Percentiles rank a stretch among this genome's conserved stretches.
These are phyloP conservation scores for Dynastes grantii DNA, from an alignment of 2,888 invertebrate genomes.

Conservation along the genomic window DNA sequence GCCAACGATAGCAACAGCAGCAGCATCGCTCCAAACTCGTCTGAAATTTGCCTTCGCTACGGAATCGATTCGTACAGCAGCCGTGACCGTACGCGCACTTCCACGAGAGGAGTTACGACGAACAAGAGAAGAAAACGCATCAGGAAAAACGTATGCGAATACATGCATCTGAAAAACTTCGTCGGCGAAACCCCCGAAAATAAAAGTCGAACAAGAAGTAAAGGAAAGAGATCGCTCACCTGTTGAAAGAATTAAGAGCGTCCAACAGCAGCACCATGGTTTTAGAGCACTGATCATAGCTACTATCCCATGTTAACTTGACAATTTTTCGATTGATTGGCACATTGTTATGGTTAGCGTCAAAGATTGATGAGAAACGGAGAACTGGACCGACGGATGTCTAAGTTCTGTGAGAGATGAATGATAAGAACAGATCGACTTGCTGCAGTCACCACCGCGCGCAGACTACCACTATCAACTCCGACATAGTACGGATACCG, in stretches of 20 bases:
- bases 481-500: neutral
- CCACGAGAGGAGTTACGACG: neutral
- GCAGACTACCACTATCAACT: slow-evolving; percentile 30
- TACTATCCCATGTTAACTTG: slow-evolving; percentile 47
- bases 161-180: neutral
- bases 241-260: slow-evolving; percentile 48
- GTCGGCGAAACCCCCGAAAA: neutral
- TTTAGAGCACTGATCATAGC: slow-evolving; percentile 48
- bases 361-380: too few relatives aligned
- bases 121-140: slow-evolving; percentile 3
- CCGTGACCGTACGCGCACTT: neutral
- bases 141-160: slow-evolving; percentile 1
- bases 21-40: slow-evolving; percentile 1
- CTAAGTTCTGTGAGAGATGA: neutral
- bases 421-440: neutral
- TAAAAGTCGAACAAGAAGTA: neutral
- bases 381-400: neutral
- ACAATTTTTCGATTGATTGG: slow-evolving; percentile 19
- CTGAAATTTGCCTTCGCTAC: slow-evolving; percentile 11
- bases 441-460: slow-evolving; percentile 20
- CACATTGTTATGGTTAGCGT: neutral
- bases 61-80: slow-evolving; percentile 14
- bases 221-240: slow-evolving; percentile 38
- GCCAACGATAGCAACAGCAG: neutral
- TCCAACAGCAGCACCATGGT: slow-evolving; percentile 51